phyloP scores from a whole-genome alignment of 2,113 vertebrate genomes.

The Oceanodroma tethys region DNA sequence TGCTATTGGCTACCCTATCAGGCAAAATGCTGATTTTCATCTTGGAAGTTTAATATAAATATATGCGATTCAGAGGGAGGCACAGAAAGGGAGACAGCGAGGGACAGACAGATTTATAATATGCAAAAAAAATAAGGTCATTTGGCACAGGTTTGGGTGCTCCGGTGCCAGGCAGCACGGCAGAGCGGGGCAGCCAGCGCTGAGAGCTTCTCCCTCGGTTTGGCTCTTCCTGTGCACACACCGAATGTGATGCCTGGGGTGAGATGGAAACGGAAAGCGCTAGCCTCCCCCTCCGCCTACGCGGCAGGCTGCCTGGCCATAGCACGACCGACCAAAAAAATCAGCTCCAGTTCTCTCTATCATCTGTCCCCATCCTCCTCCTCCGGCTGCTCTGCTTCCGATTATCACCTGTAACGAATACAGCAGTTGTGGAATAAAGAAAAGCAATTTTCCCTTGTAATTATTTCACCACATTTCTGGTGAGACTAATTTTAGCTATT shows the following conservation, averaged over 20 bases:
- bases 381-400: neutral
- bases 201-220: neutral
- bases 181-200: neutral
- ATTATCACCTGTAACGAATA: neutral
- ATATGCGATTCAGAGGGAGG: neutral
- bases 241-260: neutral
- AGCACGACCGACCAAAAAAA: neutral
- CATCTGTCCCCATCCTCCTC: neutral
- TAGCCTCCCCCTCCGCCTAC: neutral
- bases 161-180: neutral
- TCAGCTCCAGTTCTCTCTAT: neutral
- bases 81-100: neutral
- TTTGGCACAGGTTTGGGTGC: neutral
- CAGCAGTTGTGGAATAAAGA: neutral
- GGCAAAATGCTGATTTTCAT: neutral
- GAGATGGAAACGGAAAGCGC: neutral
- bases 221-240: neutral
- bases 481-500: neutral
- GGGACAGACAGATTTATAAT: neutral
- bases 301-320: neutral
- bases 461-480: neutral
- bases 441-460: neutral
- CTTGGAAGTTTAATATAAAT: neutral
- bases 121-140: neutral
- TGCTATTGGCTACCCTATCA: neutral